phyloP scores from a whole-genome alignment of 2,888 invertebrate genomes.

The Acleris holmiana region DNA sequence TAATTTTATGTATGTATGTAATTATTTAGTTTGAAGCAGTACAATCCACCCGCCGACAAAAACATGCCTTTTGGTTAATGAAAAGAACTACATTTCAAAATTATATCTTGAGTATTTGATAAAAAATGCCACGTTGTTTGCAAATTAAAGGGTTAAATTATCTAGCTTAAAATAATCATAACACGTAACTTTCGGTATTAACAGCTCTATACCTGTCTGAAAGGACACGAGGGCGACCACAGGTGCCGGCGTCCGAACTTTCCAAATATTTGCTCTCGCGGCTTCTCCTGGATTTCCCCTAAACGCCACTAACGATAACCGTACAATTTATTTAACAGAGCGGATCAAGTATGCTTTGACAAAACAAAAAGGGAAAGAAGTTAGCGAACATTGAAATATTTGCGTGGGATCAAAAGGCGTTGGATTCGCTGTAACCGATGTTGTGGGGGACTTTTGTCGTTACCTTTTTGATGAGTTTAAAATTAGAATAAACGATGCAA shows the following conservation, averaged over 20 bases:
- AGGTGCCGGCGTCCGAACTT: conserved; percentile 75
- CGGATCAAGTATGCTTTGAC: conserved; percentile 83
- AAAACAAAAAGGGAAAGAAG: conserved; percentile 66
- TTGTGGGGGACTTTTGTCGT: conserved; percentile 22
- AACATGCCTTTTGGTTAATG: too few species aligned
- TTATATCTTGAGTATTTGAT: too few species aligned
- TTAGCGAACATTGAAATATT: conserved; percentile 61
- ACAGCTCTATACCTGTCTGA: conserved; percentile 56
- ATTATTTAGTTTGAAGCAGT: too few species aligned
- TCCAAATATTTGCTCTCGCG: conserved; percentile 80
- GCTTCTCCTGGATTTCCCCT: conserved; percentile 71
- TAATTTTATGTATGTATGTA: too few species aligned
- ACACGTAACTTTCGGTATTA: conserved; percentile 34
- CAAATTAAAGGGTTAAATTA: too few species aligned
- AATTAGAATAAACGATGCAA: too few species aligned
- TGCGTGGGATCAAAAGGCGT: conserved; percentile 53
- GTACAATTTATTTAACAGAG: conserved; percentile 71
- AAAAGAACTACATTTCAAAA: too few species aligned
- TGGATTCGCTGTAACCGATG: conserved; percentile 27
- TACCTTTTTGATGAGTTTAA: background rate
- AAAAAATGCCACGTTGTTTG: too few species aligned
- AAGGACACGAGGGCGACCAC: conserved; percentile 76
- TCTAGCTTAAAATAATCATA: background rate
- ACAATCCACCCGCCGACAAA: too few species aligned
- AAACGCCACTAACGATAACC: conserved; percentile 69